Conservation (phyloP, 1,140 invertebrate genomes). For the Aphaenogaster rudis region DNA sequence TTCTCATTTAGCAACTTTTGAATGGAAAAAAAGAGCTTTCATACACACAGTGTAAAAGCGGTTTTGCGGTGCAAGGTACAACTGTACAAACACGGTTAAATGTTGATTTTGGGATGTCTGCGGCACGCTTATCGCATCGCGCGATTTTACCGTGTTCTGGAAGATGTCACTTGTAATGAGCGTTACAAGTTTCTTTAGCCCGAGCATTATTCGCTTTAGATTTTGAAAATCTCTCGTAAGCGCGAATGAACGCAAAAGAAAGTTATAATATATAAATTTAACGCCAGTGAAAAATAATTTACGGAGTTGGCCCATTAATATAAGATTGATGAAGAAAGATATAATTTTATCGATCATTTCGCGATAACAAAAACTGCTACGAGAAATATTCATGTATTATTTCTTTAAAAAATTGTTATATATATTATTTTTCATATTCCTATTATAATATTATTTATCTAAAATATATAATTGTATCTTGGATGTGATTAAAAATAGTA, state of each 20-base stretch:
- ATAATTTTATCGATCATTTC: background rate
- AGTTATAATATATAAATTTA: background rate
- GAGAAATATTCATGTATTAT: background rate
- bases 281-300: background rate
- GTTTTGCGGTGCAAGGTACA: constrained; percentile 45
- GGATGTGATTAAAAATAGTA: background rate
- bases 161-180: constrained; percentile 58
- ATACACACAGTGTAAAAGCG: background rate
- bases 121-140: constrained; percentile 45
- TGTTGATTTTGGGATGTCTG: constrained; percentile 55
- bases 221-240: background rate
- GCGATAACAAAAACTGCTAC: background rate
- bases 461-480: background rate
- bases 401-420: background rate
- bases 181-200: constrained; percentile 17
- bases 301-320: background rate
- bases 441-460: background rate
- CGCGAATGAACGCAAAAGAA: background rate
- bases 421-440: background rate
- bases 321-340: background rate
- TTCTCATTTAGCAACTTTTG: constrained; percentile 19
- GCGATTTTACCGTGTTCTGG: constrained; percentile 29
- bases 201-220: background rate
- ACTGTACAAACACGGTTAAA: constrained; percentile 68
- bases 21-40: constrained; percentile 12